These are phyloP conservation scores for Helogale parvula DNA, from an alignment of 2,113 vertebrate species.

Conservation along the genomic window DNA sequence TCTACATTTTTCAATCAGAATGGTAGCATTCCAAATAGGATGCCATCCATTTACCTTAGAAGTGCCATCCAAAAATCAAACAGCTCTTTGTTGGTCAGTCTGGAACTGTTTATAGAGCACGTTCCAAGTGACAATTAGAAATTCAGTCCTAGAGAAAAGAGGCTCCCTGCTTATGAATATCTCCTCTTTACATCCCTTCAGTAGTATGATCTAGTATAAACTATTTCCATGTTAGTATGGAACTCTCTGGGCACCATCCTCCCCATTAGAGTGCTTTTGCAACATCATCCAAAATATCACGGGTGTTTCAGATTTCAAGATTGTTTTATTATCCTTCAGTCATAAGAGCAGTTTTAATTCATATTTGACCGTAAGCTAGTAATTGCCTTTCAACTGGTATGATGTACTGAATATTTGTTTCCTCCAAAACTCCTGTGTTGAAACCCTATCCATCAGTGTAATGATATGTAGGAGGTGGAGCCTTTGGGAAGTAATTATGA, in stretches of 20 bases:
- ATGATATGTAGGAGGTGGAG: neutral
- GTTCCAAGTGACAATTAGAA: neutral
- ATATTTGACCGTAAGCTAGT: neutral
- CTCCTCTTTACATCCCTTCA: neutral
- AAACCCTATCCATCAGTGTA: neutral
- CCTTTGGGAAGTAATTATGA: neutral
- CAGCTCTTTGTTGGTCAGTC: too few relatives aligned
- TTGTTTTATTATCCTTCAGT: neutral
- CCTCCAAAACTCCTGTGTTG: neutral
- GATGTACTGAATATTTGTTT: neutral
- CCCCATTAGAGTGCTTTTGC: neutral
- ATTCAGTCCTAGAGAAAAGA: neutral
- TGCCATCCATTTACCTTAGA: neutral
- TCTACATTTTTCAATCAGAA: neutral
- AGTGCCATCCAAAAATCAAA: neutral
- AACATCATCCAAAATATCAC: neutral
- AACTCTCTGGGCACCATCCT: neutral
- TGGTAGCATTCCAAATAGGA: neutral
- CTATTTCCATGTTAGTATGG: neutral
- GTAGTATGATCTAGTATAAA: neutral
- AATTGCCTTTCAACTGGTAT: neutral
- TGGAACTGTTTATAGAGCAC: neutral
- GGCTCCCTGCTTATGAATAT: neutral
- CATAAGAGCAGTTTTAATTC: neutral
- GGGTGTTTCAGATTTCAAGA: neutral